Percentiles rank a stretch among this genome's conserved stretches.
Conservation (phyloP, 2,113 vertebrate species). For the Scytalopus superciliaris region DNA sequence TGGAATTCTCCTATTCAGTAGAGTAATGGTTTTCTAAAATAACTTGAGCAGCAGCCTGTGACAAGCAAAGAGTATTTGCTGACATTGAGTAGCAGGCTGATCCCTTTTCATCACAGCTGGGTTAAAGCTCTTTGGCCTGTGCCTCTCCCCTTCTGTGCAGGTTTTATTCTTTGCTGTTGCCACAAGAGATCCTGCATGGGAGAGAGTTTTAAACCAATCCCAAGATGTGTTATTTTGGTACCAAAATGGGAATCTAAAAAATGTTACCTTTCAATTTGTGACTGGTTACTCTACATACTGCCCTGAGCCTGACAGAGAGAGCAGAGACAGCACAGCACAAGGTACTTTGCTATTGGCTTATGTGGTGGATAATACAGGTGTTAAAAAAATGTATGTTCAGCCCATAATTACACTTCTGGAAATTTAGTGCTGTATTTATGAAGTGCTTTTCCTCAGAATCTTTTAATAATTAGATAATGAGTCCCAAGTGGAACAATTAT, state of each 20-base stretch:
- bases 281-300: background rate
- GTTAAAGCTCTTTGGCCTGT: background rate
- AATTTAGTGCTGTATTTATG: conserved; percentile 42
- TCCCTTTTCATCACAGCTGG: background rate
- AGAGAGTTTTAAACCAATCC: background rate
- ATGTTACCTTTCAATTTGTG: background rate
- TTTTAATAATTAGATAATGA: conserved; percentile 63
- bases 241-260: background rate
- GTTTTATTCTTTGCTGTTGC: background rate
- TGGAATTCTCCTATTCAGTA: background rate
- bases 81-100: background rate
- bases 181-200: background rate
- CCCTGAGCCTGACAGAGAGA: background rate
- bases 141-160: background rate
- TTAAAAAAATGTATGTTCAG: conserved; percentile 2
- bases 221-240: background rate
- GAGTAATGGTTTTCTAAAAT: background rate
- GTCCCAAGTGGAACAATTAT: conserved; percentile 64
- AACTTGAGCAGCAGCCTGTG: background rate
- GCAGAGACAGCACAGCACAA: background rate
- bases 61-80: background rate
- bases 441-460: conserved; percentile 41
- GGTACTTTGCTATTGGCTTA: background rate
- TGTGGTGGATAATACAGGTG: background rate
- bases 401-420: conserved; percentile 25